These are phyloP conservation scores for Teleogryllus occipitalis DNA, from an alignment of 1,140 invertebrate genomes.

Conservation along the genomic window DNA sequence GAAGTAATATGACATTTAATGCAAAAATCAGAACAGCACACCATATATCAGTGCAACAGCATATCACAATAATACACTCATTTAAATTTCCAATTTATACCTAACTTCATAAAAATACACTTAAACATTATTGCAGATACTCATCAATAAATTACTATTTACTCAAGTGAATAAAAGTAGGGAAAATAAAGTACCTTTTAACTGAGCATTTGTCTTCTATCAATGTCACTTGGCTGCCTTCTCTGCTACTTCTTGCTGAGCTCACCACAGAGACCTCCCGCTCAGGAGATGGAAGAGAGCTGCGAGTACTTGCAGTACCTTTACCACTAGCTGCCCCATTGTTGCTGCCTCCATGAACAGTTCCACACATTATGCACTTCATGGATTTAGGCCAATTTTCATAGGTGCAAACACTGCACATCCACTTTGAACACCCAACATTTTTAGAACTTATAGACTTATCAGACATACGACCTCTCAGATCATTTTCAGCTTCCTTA, in stretches of 20 bases:
- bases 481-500: slow-evolving; percentile 20
- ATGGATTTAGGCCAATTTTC: slow-evolving; percentile 64
- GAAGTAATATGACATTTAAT: too few relatives aligned
- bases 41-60: too few relatives aligned
- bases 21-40: too few relatives aligned
- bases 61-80: too few relatives aligned
- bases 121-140: too few relatives aligned
- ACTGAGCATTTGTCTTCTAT: slow-evolving; percentile 11
- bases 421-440: slow-evolving; percentile 51
- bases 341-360: slow-evolving; percentile 16
- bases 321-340: background rate
- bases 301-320: slow-evolving; percentile 13
- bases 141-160: too few relatives aligned
- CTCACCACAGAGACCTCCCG: slow-evolving; percentile 15
- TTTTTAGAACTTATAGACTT: slow-evolving; percentile 10
- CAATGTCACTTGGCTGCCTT: slow-evolving; percentile 6
- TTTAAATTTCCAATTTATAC: too few relatives aligned
- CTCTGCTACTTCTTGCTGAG: slow-evolving; percentile 3
- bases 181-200: background rate
- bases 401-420: slow-evolving; percentile 71
- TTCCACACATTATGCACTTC: slow-evolving; percentile 65
- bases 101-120: too few relatives aligned
- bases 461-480: slow-evolving; percentile 11
- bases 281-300: slow-evolving; percentile 16
- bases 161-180: background rate